phyloP scores from a whole-genome alignment of 2,797 vertebrate species.

The Varecia variegata region DNA sequence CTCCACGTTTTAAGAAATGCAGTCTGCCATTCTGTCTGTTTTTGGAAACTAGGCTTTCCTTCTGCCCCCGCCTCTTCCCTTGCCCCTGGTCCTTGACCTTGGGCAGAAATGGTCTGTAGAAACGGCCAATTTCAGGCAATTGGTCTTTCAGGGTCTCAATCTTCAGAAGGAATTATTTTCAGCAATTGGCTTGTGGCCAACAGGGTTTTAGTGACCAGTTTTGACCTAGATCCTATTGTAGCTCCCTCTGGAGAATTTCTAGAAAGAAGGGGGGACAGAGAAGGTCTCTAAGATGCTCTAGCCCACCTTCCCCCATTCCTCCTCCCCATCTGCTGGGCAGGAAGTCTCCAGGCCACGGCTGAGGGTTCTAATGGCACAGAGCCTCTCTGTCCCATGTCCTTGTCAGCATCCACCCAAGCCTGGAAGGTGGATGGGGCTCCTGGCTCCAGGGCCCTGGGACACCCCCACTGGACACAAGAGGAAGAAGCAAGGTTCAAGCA shows the following conservation, averaged over 20 bases:
- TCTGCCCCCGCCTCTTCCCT: not conserved
- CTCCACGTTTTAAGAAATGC: not conserved
- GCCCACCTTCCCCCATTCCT: not conserved
- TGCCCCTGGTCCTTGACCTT: not conserved
- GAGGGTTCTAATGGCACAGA: not conserved
- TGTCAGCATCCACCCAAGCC: not conserved
- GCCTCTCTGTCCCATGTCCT: not conserved
- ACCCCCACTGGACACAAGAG: not conserved
- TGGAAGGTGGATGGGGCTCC: not conserved
- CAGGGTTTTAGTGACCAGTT: not conserved
- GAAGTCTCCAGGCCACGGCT: not conserved
- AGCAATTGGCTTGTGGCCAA: not conserved
- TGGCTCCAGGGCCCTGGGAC: not conserved
- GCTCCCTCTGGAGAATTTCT: not conserved
- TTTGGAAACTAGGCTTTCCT: not conserved
- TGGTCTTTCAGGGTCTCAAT: rapidly evolving
- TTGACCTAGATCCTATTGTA: not conserved
- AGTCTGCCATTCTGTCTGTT: not conserved
- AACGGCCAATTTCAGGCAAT: not conserved
- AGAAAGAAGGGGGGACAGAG: not conserved
- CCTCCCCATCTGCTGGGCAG: not conserved
- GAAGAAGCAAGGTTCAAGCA: not conserved
- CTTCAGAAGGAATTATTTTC: not conserved
- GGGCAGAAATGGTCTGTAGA: not conserved
- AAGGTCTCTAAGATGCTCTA: not conserved